phyloP scores from a whole-genome alignment of 2,113 vertebrate genomes.

The Piprites chloris region DNA sequence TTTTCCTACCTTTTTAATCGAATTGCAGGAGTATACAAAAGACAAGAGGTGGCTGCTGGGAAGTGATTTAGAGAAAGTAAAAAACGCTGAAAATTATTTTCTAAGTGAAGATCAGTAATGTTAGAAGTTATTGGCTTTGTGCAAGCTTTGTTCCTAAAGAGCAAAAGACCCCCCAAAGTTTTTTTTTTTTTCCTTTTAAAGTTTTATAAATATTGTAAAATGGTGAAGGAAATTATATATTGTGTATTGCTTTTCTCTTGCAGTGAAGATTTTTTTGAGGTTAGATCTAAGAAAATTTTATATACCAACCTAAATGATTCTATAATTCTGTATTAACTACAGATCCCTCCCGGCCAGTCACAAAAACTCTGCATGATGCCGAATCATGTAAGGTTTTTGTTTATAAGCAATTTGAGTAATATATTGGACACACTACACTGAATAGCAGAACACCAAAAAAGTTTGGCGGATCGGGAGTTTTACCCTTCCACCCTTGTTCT shows the following conservation, averaged over 20 bases:
- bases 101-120: not conserved
- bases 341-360: not conserved
- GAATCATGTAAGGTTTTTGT: not conserved
- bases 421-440: fast-evolving
- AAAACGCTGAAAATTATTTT: not conserved
- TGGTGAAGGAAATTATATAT: not conserved
- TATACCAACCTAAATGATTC: not conserved
- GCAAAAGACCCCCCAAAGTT: not conserved
- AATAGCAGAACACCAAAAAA: not conserved
- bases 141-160: not conserved
- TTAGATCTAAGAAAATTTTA: not conserved
- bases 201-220: not conserved
- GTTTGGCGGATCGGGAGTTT: not conserved
- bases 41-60: not conserved
- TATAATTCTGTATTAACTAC: not conserved
- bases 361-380: not conserved
- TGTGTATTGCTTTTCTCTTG: not conserved
- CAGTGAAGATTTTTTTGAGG: not conserved
- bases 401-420: not conserved
- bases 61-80: not conserved
- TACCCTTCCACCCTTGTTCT: not conserved
- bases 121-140: not conserved
- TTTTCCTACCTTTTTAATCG: not conserved
- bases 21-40: not conserved
- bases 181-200: not conserved